Evolutionary conservation across 1,140 invertebrate genomes (phyloP).

Genomic region (Pemphigus obesinymphae): DNA sequence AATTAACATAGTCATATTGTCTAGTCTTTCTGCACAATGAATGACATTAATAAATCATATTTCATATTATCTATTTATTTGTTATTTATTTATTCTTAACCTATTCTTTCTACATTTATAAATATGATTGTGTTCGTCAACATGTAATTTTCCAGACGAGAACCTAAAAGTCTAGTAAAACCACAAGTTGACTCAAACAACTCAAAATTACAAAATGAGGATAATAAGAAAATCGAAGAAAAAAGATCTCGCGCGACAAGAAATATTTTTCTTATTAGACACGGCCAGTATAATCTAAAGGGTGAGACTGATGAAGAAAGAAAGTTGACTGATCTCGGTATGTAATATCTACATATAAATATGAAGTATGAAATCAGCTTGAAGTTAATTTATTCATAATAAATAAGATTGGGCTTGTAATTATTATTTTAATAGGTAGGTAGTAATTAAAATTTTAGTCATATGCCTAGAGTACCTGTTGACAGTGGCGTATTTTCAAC

Average conservation of each 20-base stretch:
- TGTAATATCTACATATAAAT: constrained; percentile 44
- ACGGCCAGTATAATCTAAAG: constrained; percentile 85
- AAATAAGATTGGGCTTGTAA: background rate
- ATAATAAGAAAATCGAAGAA: constrained; percentile 44
- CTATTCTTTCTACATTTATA: background rate
- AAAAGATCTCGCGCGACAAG: constrained; percentile 65
- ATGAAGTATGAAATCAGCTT: background rate
- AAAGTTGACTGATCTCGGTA: constrained; percentile 73
- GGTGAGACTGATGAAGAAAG: constrained; percentile 71
- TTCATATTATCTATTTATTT: background rate
- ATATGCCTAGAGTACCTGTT: no score
- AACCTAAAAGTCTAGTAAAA: constrained; percentile 66
- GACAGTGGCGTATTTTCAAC: no score
- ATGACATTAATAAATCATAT: constrained; percentile 34
- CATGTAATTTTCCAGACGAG: constrained; percentile 58
- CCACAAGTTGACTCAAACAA: constrained; percentile 56
- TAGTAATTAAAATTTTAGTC: no score
- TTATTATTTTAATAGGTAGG: no score
- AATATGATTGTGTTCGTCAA: constrained; percentile 31
- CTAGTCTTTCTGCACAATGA: constrained; percentile 33
- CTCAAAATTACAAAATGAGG: constrained; percentile 59
- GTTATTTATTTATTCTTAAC: constrained; percentile 33
- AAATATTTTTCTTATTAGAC: constrained; percentile 85
- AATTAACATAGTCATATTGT: constrained; percentile 39
- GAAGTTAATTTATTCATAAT: no score